Percentiles rank a stretch among this genome's conserved stretches.
Evolutionary conservation across 2,113 vertebrate species (phyloP).

Genomic region (Indri indri): DNA sequence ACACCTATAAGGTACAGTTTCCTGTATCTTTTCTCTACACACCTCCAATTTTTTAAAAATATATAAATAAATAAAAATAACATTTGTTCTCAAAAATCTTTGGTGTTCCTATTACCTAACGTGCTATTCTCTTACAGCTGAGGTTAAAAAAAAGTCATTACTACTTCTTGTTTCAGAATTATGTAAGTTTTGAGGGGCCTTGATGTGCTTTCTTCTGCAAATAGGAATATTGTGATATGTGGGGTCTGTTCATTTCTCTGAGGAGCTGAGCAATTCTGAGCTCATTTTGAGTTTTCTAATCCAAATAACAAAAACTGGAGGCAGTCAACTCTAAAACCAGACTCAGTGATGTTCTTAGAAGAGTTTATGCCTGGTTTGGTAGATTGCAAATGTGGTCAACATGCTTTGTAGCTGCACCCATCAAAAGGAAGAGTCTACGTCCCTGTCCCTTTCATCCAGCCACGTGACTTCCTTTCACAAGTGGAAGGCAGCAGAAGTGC

Average conservation of each 20-base stretch:
- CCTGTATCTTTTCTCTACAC: neutral
- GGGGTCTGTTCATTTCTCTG: neutral
- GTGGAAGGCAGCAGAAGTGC: neutral
- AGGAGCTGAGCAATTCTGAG: neutral
- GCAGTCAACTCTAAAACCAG: neutral
- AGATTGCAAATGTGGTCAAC: neutral
- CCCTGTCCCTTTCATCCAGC: neutral
- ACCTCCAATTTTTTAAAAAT: neutral
- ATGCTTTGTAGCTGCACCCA: neutral
- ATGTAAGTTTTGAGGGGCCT: neutral
- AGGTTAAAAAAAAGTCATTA: neutral
- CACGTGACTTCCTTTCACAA: neutral
- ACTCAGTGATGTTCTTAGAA: neutral
- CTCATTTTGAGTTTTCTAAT: neutral
- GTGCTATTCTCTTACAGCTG: neutral
- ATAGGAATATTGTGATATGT: neutral
- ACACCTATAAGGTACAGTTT: neutral
- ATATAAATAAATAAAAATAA: neutral
- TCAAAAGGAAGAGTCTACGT: neutral
- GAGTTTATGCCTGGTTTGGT: neutral
- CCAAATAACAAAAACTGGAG: neutral
- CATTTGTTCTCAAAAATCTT: neutral
- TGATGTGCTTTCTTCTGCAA: neutral
- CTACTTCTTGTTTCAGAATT: neutral
- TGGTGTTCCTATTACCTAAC: neutral